Evolutionary conservation across 2,797 vertebrate species (phyloP).

Genomic region (Typhlichthys eigenmanni): DNA sequence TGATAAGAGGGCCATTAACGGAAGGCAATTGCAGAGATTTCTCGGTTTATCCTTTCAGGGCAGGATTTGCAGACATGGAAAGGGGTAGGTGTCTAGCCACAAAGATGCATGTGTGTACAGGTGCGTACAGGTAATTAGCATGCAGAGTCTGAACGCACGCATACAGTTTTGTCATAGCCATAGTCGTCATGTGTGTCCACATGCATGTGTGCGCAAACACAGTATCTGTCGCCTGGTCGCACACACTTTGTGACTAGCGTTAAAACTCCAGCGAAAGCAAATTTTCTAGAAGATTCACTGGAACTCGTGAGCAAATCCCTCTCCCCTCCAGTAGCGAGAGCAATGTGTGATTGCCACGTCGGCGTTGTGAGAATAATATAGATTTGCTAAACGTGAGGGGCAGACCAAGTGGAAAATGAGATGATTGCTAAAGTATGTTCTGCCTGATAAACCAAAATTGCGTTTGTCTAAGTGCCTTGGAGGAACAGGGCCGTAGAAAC

Average conservation of each 20-base stretch:
- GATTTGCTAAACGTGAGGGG: constrained; percentile 50
- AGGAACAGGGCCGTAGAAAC: constrained; percentile 33
- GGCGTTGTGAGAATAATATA: constrained; percentile 66
- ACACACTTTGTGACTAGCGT: not conserved
- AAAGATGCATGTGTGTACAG: not conserved
- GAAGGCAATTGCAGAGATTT: constrained; percentile 31
- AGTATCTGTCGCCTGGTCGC: not conserved
- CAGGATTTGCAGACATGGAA: too few species aligned
- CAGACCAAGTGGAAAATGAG: constrained; percentile 66
- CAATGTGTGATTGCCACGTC: constrained; percentile 49
- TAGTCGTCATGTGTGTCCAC: not conserved
- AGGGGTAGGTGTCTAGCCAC: not conserved
- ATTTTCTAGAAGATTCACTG: constrained; percentile 19
- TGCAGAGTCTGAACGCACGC: not conserved
- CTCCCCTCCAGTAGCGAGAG: constrained; percentile 39
- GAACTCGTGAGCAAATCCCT: constrained; percentile 44
- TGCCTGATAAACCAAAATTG: constrained; percentile 57
- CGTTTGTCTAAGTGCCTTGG: constrained; percentile 56
- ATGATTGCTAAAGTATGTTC: constrained; percentile 66
- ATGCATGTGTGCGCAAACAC: not conserved
- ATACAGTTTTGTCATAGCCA: too few species aligned
- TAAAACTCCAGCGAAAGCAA: constrained; percentile 23
- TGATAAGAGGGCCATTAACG: constrained; percentile 27
- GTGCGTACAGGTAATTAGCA: not conserved
- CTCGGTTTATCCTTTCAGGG: constrained; percentile 33